A percentile compares a stretch with the other conserved stretches of the same genome.
These are phyloP conservation scores for Hemicrepidius hirtus DNA, from an alignment of 2,888 invertebrate species.

Conservation along the genomic window DNA sequence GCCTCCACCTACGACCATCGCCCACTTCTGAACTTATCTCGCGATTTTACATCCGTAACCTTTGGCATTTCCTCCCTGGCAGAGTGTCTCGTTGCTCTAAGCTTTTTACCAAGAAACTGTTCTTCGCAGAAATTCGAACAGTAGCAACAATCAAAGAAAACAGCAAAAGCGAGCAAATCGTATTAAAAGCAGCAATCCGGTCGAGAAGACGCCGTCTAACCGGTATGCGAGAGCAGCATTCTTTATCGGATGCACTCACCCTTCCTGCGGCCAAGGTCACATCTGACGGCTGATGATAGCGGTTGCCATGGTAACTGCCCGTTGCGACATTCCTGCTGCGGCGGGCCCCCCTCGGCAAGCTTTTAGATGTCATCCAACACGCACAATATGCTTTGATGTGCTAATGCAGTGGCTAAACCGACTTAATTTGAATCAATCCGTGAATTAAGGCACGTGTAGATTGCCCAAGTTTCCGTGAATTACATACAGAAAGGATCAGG, in stretches of 20 bases:
- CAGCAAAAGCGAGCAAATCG: conserved; percentile 16
- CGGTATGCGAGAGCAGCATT: conserved; percentile 52
- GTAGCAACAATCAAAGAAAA: conserved; percentile 11
- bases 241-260: conserved; percentile 54
- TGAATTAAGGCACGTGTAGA: conserved; percentile 22
- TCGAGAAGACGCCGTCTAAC: conserved; percentile 39
- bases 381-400: conserved; percentile 42
- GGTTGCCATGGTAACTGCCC: conserved; percentile 59
- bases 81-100: background rate
- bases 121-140: conserved; percentile 14
- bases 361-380: conserved; percentile 38
- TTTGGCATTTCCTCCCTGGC: conserved; percentile 22
- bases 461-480: conserved; percentile 21
- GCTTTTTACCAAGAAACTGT: background rate
- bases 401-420: conserved; percentile 37
- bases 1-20: conserved; percentile 27
- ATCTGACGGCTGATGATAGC: conserved; percentile 58
- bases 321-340: conserved; percentile 48
- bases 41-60: conserved; percentile 22
- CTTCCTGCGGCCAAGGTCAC: conserved; percentile 61
- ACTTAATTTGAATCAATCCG: conserved; percentile 29
- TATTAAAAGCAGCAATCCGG: conserved; percentile 34
- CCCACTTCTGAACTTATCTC: conserved; percentile 19
- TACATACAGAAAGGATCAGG: background rate
- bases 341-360: conserved; percentile 32